Conservation (phyloP, 2,797 vertebrate genomes). For the Menidia menidia region DNA sequence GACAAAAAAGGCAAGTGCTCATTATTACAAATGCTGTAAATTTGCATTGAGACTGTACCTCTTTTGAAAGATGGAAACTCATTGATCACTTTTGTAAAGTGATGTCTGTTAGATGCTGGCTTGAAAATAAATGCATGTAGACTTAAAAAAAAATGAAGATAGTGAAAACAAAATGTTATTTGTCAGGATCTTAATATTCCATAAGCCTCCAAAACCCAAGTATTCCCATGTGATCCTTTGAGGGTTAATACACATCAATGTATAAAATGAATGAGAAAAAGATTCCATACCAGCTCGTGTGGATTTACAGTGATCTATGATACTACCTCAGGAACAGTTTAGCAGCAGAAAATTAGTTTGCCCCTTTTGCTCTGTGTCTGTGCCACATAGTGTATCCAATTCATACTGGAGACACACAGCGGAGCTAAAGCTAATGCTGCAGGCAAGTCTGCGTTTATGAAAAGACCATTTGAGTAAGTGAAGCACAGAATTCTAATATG, state of each 20-base stretch:
- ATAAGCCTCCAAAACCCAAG: conserved; percentile 23
- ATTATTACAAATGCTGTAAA: no score
- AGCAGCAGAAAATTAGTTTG: conserved; percentile 59
- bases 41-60: no score
- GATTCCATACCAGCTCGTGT: conserved; percentile 15
- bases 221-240: background rate
- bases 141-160: background rate
- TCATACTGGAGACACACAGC: conserved; percentile 41
- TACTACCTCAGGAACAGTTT: conserved; percentile 16
- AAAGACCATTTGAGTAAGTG: conserved; percentile 4
- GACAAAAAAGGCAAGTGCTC: no score
- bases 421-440: conserved; percentile 42
- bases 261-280: conserved; percentile 26
- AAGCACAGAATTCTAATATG: conserved; percentile 40
- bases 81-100: background rate
- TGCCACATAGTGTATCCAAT: conserved; percentile 45
- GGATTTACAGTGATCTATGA: conserved; percentile 19
- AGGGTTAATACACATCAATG: conserved; percentile 36
- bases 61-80: background rate
- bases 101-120: no score
- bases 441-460: conserved; percentile 33
- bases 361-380: conserved; percentile 40
- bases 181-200: conserved; percentile 42
- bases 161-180: conserved; percentile 21
- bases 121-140: background rate